Evolutionary conservation across 1,140 invertebrate genomes (phyloP).

Genomic region (Oryzaephilus surinamensis): DNA sequence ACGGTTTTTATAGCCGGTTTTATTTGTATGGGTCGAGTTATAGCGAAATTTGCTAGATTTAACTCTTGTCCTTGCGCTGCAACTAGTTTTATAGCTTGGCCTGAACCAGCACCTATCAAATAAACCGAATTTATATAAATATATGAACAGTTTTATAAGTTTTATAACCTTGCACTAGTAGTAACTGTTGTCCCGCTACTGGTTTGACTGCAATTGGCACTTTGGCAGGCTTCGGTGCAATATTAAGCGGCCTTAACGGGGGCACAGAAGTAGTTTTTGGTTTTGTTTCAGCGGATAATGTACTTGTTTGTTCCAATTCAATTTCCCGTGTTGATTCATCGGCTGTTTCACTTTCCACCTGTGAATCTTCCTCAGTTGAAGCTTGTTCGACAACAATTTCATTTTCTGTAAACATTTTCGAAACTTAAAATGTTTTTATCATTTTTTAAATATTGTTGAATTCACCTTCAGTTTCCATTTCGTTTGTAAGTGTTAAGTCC

Average conservation of each 20-base stretch:
- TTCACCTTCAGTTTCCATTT: constrained; percentile 27
- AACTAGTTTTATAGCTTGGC: constrained; percentile 32
- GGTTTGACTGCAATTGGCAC: constrained; percentile 32
- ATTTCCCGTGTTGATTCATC: constrained; percentile 23
- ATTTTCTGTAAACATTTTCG: constrained; percentile 21
- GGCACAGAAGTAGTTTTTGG: constrained; percentile 17
- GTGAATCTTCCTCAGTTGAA: constrained; percentile 23
- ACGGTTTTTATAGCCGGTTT: constrained; percentile 22
- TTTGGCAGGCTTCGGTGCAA: constrained; percentile 35
- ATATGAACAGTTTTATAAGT: neutral
- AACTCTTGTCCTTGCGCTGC: constrained; percentile 30
- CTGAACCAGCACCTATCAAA: constrained; percentile 9
- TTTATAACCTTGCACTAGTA: constrained; percentile 27
- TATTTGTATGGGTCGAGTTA: constrained; percentile 28
- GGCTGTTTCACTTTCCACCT: constrained; percentile 24
- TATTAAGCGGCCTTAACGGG: constrained; percentile 32
- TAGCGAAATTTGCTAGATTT: constrained; percentile 28
- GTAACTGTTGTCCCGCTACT: constrained; percentile 26
- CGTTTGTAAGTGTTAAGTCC: constrained; percentile 20
- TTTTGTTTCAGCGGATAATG: constrained; percentile 1
- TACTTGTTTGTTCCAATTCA: constrained; percentile 17
- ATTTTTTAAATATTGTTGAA: constrained; percentile 1
- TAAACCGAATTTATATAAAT: neutral
- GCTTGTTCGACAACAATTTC: constrained; percentile 19
- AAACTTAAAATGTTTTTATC: constrained; percentile 18